Evolutionary conservation across 23 tunicate genomes (phyloP).

Genomic region (Diplosoma virens): DNA sequence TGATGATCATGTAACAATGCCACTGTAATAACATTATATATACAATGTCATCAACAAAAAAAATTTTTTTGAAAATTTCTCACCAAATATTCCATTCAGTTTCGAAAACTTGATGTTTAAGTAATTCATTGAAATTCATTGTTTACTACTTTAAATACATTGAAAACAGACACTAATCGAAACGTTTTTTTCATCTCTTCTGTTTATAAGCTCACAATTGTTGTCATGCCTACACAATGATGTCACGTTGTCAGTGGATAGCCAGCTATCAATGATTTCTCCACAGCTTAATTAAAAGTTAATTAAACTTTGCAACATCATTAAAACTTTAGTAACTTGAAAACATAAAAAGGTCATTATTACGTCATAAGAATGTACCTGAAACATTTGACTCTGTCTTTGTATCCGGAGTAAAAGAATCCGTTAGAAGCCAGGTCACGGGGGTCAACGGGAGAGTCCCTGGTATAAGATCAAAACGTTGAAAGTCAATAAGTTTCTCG

Average conservation of each 20-base stretch:
- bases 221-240: slow-evolving; percentile 30
- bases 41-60: too few relatives aligned
- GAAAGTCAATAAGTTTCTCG: slow-evolving; percentile 26
- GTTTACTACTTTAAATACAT: too few relatives aligned
- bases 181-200: slow-evolving; percentile 28
- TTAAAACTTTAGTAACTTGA: too few relatives aligned
- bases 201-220: slow-evolving; percentile 42
- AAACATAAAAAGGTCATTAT: too few relatives aligned
- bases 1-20: too few relatives aligned
- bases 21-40: too few relatives aligned
- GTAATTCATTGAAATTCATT: too few relatives aligned
- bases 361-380: slow-evolving; percentile 20
- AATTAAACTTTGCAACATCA: background rate
- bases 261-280: slow-evolving; percentile 23
- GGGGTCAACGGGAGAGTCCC: slow-evolving; percentile 17
- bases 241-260: slow-evolving; percentile 30
- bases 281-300: slow-evolving; percentile 28
- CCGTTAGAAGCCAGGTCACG: slow-evolving; percentile 29
- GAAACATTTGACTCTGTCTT: slow-evolving; percentile 49
- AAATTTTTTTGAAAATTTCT: too few relatives aligned
- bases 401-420: slow-evolving; percentile 36
- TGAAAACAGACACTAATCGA: slow-evolving; percentile 21
- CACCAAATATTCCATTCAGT: too few relatives aligned
- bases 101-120: too few relatives aligned
- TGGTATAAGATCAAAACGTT: slow-evolving; percentile 11